Percentiles rank a stretch among this genome's conserved stretches.
Conservation (phyloP, 2,888 invertebrate genomes). For the Dolichopus griseipennis region DNA sequence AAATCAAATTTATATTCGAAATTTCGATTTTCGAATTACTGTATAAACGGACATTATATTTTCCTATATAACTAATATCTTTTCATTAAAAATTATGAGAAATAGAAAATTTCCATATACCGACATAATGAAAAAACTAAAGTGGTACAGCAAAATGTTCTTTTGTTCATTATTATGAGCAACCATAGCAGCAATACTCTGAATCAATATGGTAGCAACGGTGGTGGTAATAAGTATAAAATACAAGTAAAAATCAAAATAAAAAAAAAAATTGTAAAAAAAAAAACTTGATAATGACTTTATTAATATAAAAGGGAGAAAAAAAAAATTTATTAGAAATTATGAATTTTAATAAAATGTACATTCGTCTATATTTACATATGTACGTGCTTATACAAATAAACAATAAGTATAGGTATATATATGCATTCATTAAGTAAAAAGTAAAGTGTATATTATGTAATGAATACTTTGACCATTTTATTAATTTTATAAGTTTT, state of each 20-base stretch:
- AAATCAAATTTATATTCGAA: too few species aligned
- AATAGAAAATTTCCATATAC: too few species aligned
- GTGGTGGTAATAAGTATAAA: background rate
- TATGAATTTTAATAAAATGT: background rate
- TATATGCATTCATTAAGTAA: too few species aligned
- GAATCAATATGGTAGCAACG: background rate
- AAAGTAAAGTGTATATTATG: too few species aligned
- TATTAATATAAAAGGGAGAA: background rate
- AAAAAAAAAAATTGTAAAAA: background rate
- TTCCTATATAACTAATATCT: too few species aligned
- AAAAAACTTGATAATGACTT: slow-evolving; percentile 3
- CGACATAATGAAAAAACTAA: too few species aligned
- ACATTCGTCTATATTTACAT: background rate
- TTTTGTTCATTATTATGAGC: background rate
- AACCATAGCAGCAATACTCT: too few species aligned
- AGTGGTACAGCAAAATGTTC: background rate
- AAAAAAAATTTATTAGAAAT: background rate
- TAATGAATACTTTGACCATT: background rate
- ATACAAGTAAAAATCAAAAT: background rate
- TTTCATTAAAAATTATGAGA: too few species aligned
- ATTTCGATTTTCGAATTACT: too few species aligned
- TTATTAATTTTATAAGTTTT: background rate
- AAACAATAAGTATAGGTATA: background rate
- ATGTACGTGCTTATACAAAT: background rate
- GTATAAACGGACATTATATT: too few species aligned